Conservation (phyloP, 1,140 invertebrate species). For the Lordiphosa clarofinis region DNA sequence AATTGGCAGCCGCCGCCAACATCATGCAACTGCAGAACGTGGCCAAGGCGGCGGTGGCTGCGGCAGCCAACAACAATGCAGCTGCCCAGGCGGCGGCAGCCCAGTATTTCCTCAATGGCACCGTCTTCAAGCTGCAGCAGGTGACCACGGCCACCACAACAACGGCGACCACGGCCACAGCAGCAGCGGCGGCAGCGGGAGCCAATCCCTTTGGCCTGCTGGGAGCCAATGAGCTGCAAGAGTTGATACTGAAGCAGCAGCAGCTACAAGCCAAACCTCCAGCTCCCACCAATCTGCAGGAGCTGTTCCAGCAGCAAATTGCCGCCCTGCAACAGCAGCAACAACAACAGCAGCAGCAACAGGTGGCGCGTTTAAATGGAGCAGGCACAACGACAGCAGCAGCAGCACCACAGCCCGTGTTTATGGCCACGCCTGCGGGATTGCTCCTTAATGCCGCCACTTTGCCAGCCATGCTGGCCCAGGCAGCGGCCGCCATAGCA, state of each 20-base stretch:
- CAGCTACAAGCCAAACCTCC: constrained; percentile 46
- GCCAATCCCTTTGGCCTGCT: constrained; percentile 65
- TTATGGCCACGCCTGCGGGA: constrained; percentile 73
- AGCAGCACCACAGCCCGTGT: constrained; percentile 67
- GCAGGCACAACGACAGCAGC: constrained; percentile 39
- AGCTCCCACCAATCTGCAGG: constrained; percentile 51
- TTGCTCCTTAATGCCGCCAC: constrained; percentile 69
- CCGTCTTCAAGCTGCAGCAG: constrained; percentile 78
- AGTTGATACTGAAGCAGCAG: constrained; percentile 63
- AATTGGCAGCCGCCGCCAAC: constrained; percentile 71
- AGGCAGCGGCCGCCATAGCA: constrained; percentile 61
- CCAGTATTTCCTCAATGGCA: constrained; percentile 77
- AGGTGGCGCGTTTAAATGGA: constrained; percentile 11
- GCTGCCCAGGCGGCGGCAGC: constrained; percentile 70
- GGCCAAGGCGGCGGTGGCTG: constrained; percentile 61
- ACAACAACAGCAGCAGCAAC: constrained; percentile 59
- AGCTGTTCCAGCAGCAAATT: constrained; percentile 71
- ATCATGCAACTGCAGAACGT: constrained; percentile 75
- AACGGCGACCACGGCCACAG: constrained; percentile 66
- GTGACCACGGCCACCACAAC: constrained; percentile 76
- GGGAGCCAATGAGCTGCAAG: constrained; percentile 58
- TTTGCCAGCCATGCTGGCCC: constrained; percentile 69
- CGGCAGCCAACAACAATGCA: constrained; percentile 52
- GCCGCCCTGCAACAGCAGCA: constrained; percentile 64
- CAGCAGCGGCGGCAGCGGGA: constrained; percentile 42